These are phyloP conservation scores for Hydrocynus forskahlii DNA, from an alignment of 2,797 vertebrate species.

Conservation along the genomic window DNA sequence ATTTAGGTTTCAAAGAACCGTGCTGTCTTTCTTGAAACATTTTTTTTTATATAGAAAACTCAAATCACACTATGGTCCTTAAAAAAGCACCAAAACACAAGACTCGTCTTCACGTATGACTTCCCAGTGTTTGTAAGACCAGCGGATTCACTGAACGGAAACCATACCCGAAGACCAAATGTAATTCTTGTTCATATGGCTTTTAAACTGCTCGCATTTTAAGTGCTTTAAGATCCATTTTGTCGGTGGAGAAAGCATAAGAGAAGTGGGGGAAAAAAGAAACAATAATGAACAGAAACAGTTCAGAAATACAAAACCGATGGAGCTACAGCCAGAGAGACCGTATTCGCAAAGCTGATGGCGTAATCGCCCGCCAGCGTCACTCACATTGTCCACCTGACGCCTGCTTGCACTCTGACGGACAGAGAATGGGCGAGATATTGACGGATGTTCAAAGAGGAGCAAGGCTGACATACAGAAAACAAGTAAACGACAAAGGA, in stretches of 20 bases:
- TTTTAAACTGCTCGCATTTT: conserved; percentile 52
- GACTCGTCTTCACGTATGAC: conserved; percentile 11
- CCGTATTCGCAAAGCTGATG: conserved; percentile 18
- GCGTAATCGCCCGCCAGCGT: not conserved
- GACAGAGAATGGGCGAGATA: not conserved
- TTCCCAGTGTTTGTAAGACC: conserved; percentile 16
- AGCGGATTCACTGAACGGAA: not conserved
- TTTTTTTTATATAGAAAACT: not conserved
- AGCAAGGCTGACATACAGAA: conserved; percentile 21
- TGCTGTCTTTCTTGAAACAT: not conserved
- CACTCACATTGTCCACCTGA: conserved; percentile 14
- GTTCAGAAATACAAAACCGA: not conserved
- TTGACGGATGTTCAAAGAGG: conserved; percentile 12
- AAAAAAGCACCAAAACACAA: conserved; percentile 52
- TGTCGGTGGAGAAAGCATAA: conserved; percentile 20
- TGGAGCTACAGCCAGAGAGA: not conserved
- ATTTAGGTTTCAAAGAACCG: not conserved
- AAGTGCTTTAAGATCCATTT: conserved; percentile 47
- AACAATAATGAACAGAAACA: not conserved
- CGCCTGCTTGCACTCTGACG: conserved; percentile 20
- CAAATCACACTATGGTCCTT: conserved; percentile 16
- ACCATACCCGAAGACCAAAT: conserved; percentile 37
- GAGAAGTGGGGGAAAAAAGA: not conserved
- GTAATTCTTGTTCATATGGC: conserved; percentile 58
- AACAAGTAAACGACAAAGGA: conserved; percentile 25